phyloP scores from a whole-genome alignment of 2,113 vertebrate species.

The Scopus umbretta region DNA sequence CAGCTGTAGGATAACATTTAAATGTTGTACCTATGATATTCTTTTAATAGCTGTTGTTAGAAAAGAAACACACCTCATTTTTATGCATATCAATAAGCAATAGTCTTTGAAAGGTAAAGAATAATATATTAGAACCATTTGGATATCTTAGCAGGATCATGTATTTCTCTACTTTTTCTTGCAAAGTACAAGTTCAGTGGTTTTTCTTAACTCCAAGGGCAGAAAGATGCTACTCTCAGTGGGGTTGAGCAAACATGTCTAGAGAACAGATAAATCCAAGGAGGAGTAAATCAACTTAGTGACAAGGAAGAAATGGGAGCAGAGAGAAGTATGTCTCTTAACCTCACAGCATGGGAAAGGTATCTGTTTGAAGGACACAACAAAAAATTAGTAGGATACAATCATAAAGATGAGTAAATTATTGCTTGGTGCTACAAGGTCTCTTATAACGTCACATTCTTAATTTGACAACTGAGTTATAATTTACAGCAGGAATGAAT shows the following conservation, averaged over 20 bases:
- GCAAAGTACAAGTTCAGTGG: not conserved
- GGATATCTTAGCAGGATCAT: not conserved
- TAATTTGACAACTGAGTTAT: conserved; percentile 54
- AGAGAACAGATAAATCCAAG: conserved; percentile 14
- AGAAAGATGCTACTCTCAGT: conserved; percentile 14
- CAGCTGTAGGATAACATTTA: not conserved
- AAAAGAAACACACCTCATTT: not conserved
- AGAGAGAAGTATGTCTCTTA: conserved; percentile 2
- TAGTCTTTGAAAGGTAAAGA: not conserved
- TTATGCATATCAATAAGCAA: not conserved
- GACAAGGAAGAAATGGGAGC: conserved; percentile 24
- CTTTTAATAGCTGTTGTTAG: not conserved
- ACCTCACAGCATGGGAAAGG: conserved; percentile 20
- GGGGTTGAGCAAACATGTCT: conserved; percentile 1
- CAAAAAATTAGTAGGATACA: conserved; percentile 46
- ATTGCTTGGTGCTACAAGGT: conserved; percentile 43
- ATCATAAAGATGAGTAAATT: conserved; percentile 24
- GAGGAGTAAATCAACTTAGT: conserved; percentile 30
- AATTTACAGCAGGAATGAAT: conserved; percentile 43
- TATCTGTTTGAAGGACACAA: conserved; percentile 41
- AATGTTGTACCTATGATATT: not conserved
- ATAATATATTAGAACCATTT: not conserved
- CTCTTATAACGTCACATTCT: conserved; percentile 30
- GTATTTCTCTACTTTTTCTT: not conserved
- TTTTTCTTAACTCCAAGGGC: conserved; percentile 24